A percentile compares a stretch with the other conserved stretches of the same genome.
Conservation (phyloP, 2,113 vertebrate genomes). For the Chelonoidis abingdonii region DNA sequence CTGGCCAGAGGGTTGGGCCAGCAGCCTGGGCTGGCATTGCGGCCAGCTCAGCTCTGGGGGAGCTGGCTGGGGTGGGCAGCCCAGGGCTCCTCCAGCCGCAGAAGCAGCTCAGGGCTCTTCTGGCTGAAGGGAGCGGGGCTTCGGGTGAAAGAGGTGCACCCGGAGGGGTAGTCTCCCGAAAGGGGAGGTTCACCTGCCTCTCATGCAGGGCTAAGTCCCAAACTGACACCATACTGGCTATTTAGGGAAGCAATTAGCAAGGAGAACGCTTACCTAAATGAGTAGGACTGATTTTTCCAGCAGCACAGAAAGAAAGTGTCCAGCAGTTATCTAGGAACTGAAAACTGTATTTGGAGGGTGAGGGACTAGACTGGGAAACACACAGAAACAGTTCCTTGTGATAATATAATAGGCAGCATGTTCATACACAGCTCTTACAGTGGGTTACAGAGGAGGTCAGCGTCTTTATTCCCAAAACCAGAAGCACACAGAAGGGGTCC, state of each 20-base stretch:
- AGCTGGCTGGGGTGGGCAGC: too few relatives aligned
- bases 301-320: not conserved
- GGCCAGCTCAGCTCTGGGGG: too few relatives aligned
- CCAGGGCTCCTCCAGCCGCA: too few relatives aligned
- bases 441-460: not conserved
- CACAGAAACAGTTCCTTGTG: not conserved
- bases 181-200: too few relatives aligned
- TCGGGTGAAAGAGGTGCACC: too few relatives aligned
- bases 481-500: not conserved
- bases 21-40: too few relatives aligned
- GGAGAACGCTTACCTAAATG: not conserved
- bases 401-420: not conserved
- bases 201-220: not conserved
- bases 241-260: not conserved
- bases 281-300: not conserved
- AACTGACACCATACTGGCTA: not conserved
- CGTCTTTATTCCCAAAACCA: not conserved
- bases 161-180: too few relatives aligned
- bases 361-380: accelerated
- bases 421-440: not conserved
- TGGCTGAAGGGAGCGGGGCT: too few relatives aligned
- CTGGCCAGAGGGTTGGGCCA: too few relatives aligned
- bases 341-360: accelerated
- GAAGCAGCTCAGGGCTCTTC: too few relatives aligned
- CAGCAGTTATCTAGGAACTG: not conserved